Base-by-base conservation (phyloP, 2,888 invertebrate species). In the Eurois occulta region DNA sequence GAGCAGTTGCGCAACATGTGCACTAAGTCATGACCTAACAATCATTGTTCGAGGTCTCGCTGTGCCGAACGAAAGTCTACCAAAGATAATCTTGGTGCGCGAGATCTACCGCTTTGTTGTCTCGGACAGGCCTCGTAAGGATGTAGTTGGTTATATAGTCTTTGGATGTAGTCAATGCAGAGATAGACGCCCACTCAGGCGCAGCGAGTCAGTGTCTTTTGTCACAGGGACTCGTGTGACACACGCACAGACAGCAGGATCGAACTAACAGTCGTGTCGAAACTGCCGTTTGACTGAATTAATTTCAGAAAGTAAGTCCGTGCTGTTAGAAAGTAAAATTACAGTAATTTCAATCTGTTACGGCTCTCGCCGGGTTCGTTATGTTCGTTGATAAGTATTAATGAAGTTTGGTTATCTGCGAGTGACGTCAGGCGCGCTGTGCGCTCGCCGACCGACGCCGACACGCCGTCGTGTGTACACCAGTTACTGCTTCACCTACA, bases 1-100 rank as follows among this genome's bases (percentile, higher is more conserved):
- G 28, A 77, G 73, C 66, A 13, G 48, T 84, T 75, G 65, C 65
- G 72, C 78, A 83, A 84, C 72, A 75, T 72, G 67, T 48, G 86
- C 64, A 68, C 71, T 41, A 76, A 67, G 55, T 75, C 69, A 62
- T 78, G 72, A 83, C 55, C 74, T 62, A 72, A 84, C 83, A 75
- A 66, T 86, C 79, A 35, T 74, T 72, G 28, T 21, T 62, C 86
- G 65, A 83, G 65, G 60, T 77, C 74, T 71, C 46, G 24, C 74
- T 24, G 13, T n/a, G 43, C 21, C 65, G 24, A n/a, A 60, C 71
- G 71, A 74, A 65, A 72, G 82, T 72, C 55, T 55, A n/a, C 55
- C 11, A 41, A 41, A 41, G 41, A 13, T 13, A 2, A 41, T 41
- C 13, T 41, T 13, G 13, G 10, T 24, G 81, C 43, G 62, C 43